Percentiles rank a stretch among this genome's conserved stretches.
Conservation (phyloP, 2,797 vertebrate genomes). For the Okamejei kenojei region DNA sequence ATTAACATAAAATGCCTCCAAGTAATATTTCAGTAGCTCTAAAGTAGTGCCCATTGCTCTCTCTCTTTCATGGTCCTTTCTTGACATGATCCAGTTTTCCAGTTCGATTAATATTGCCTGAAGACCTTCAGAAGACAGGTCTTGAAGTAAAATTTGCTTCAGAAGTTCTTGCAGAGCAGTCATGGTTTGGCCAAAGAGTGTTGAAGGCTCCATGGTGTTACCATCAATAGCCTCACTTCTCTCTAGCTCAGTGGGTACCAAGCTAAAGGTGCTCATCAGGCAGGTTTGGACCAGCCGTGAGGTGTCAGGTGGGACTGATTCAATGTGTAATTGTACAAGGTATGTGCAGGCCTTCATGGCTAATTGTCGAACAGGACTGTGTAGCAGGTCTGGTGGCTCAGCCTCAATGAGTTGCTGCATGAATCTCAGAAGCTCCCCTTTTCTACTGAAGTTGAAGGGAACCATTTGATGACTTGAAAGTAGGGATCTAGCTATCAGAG, state of each 20-base stretch:
- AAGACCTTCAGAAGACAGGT: conserved; percentile 9
- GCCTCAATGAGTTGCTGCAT: neutral
- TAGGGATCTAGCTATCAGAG: conserved; percentile 2
- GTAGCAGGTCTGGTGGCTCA: neutral
- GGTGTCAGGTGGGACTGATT: neutral
- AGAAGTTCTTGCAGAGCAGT: neutral
- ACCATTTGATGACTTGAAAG: neutral
- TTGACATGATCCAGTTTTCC: conserved; percentile 8
- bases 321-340: conserved; percentile 5
- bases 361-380: neutral
- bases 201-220: neutral
- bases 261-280: neutral
- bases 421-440: neutral
- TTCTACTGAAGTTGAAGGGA: neutral
- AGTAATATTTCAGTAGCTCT: conserved; percentile 3
- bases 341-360: neutral
- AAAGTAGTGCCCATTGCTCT: neutral
- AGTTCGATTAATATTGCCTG: neutral
- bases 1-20: neutral
- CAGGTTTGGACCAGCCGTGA: neutral
- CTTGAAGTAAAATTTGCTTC: conserved; percentile 30
- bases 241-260: neutral
- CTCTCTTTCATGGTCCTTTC: conserved; percentile 24
- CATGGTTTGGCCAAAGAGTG: conserved; percentile 14
- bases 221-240: neutral